phyloP scores from a whole-genome alignment of 2,888 invertebrate genomes.

The Stramonita haemastoma region DNA sequence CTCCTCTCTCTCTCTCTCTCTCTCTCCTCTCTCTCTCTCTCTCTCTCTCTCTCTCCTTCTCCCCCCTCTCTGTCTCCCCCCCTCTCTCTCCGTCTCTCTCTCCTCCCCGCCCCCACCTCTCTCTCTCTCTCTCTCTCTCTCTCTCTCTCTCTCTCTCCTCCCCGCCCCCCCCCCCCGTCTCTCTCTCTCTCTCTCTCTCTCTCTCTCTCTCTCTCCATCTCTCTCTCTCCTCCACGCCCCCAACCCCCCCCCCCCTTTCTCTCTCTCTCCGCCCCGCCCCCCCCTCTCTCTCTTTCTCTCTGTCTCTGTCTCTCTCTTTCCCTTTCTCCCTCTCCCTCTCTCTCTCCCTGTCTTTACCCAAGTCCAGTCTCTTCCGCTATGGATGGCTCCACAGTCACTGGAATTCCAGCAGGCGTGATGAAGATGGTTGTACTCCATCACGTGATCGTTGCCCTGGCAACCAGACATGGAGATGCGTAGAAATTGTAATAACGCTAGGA shows the following conservation, averaged over 20 bases:
- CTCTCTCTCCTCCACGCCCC: neutral
- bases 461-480: neutral
- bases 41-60: conserved; percentile 2
- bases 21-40: neutral
- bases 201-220: neutral
- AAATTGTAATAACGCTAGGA: too few species aligned
- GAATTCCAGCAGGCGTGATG: conserved; percentile 58
- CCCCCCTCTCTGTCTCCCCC: neutral
- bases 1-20: neutral
- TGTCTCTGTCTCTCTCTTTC: neutral
- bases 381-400: conserved; percentile 63
- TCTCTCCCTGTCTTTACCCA: conserved; percentile 44
- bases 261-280: neutral
- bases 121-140: neutral
- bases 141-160: neutral
- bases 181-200: neutral
- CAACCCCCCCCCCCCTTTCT: neutral
- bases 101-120: neutral
- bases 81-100: conserved; percentile 11
- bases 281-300: neutral
- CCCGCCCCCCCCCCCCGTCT: neutral
- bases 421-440: conserved; percentile 61
- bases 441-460: conserved; percentile 59
- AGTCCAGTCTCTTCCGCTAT: conserved; percentile 61
- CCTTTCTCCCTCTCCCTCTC: neutral